Percentiles rank a stretch among this genome's conserved stretches.
Conservation (phyloP, 2,113 vertebrate species). For the Cranoglanis bouderius region DNA sequence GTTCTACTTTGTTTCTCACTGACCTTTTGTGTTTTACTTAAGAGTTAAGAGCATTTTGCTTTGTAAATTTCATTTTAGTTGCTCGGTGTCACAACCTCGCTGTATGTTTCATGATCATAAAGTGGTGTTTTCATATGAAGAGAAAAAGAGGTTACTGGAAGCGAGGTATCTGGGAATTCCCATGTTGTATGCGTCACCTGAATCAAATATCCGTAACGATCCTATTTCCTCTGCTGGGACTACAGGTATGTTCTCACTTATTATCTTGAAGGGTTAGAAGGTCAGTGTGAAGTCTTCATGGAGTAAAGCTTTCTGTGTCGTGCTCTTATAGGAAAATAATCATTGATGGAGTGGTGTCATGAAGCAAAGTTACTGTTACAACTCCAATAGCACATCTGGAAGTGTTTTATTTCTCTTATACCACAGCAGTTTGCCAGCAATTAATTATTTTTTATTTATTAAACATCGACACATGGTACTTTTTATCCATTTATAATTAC, state of each 20-base stretch:
- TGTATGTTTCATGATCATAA: background rate
- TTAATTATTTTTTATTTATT: background rate
- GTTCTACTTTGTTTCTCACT: background rate
- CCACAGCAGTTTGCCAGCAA: background rate
- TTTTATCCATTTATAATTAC: background rate
- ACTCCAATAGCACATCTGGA: background rate
- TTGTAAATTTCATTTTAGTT: background rate
- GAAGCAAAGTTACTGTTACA: background rate
- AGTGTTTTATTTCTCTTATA: background rate
- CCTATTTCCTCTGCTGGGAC: constrained; percentile 7
- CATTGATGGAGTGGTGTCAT: background rate
- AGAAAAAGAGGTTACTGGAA: constrained; percentile 38
- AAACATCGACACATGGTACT: background rate
- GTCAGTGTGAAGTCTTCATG: background rate
- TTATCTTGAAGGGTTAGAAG: background rate
- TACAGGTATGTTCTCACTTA: constrained; percentile 1
- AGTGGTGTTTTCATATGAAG: background rate
- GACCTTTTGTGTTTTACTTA: background rate
- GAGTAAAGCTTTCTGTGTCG: background rate
- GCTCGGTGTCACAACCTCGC: background rate
- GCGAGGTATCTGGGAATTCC: constrained; percentile 1
- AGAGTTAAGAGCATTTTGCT: background rate
- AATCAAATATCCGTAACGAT: background rate
- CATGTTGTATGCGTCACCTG: constrained; percentile 7
- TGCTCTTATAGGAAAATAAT: background rate